These are phyloP conservation scores for Tricholaema leucomelas DNA, from an alignment of 2,113 vertebrate species.

Conservation along the genomic window DNA sequence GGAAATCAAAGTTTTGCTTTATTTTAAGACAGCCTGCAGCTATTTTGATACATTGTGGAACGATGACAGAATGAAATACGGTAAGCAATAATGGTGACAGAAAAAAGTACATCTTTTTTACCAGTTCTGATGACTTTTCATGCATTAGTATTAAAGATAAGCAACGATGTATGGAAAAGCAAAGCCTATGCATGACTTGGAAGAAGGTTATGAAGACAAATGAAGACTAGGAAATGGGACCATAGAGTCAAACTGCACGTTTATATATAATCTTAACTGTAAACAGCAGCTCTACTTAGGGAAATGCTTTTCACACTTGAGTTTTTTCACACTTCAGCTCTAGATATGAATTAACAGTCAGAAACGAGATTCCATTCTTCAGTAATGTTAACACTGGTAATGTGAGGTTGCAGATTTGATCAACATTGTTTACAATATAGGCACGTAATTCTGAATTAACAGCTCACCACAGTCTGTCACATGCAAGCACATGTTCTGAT, in stretches of 20 bases:
- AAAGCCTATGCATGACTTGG: neutral
- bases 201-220: neutral
- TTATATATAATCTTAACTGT: constrained; percentile 3
- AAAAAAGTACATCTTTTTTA: neutral
- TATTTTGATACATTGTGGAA: neutral
- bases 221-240: neutral
- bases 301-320: constrained; percentile 25
- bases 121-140: constrained; percentile 9
- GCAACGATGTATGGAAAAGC: neutral
- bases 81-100: neutral
- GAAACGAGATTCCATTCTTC: neutral
- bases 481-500: constrained; percentile 43
- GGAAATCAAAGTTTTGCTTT: neutral
- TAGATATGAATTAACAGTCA: constrained; percentile 7
- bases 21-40: constrained; percentile 23
- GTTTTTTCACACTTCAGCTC: constrained; percentile 3
- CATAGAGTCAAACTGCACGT: neutral
- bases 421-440: constrained; percentile 64
- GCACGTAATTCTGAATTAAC: constrained; percentile 64
- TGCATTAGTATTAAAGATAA: constrained; percentile 23
- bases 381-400: constrained; percentile 29
- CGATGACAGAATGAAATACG: constrained; percentile 13
- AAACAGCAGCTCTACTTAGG: constrained; percentile 17
- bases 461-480: constrained; percentile 46
- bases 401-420: constrained; percentile 16